phyloP scores from a whole-genome alignment of 2,888 invertebrate genomes.

The Terebella lapidaria region DNA sequence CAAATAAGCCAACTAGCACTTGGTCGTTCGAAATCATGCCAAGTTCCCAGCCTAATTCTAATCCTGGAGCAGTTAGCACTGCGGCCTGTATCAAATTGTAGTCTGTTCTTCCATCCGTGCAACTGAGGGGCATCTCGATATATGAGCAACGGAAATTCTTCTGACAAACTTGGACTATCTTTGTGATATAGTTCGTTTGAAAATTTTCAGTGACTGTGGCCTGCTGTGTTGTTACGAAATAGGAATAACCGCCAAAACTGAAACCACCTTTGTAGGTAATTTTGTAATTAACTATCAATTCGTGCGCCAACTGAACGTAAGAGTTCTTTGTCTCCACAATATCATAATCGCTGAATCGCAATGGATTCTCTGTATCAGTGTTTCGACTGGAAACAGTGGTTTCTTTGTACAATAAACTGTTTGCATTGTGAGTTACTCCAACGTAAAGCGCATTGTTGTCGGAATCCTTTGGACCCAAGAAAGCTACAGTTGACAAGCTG shows the following conservation, averaged over 20 bases:
- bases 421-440: conserved; percentile 11
- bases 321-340: not conserved
- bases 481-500: conserved; percentile 16
- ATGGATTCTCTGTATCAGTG: not conserved
- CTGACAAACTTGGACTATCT: conserved; percentile 89
- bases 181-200: conserved; percentile 69
- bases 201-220: conserved; percentile 9
- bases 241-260: conserved; percentile 37
- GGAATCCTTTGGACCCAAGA: conserved; percentile 14
- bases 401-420: too few relatives aligned
- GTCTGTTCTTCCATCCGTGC: conserved; percentile 68
- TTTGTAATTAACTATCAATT: not conserved
- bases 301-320: not conserved
- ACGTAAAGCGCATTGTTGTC: conserved; percentile 14
- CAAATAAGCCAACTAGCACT: not conserved
- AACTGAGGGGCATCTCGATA: conserved; percentile 93
- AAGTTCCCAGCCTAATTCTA: not conserved
- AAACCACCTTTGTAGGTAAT: conserved; percentile 42
- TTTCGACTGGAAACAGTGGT: not conserved
- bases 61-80: not conserved
- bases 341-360: not conserved
- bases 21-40: not conserved
- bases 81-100: conserved; percentile 45
- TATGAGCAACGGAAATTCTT: conserved; percentile 93
- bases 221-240: conserved; percentile 28